Evolutionary conservation across 2,888 invertebrate genomes (phyloP), one percentile per base, ranked within the genome.

Genomic region (Germaria angustata): DNA sequence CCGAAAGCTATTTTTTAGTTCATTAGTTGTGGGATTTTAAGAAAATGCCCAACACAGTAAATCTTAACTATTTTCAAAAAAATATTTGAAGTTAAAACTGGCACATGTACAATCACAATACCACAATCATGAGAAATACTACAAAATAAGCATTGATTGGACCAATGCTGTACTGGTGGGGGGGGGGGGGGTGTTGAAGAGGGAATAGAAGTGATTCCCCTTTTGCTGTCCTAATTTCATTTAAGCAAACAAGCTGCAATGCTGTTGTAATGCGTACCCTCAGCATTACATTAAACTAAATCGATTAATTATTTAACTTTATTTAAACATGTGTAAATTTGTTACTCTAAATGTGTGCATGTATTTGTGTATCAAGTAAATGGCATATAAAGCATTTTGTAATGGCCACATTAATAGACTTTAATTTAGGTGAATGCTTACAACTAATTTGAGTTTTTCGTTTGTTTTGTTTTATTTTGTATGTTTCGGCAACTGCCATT

Each of bases 381-480:
- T 71, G 51, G 28, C 36, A 55, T 71, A 28, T 72, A 65, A 57
- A 34, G 39, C 20, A 57, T 65, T 57, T 20, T 57, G 15, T 72
- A 79, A 57, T 65, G 39, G 71, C 15, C 71, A 65, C 65, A 65
- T 65, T 79, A 71, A 79, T 72, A 39, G 71, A 32, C 22, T 49
- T 71, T 71, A 57, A 72, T 71, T 46, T 65, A 72, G 63, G 65
- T 79, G 39, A 79, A 71, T 41, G 66, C 32, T 68, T 76, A 63
- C 57, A 76, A 49, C 9, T 49, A 71, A 71, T 71, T 78, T 20
- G n/a, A n/a, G 24, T 53, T 61, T 69, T 44, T 24, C 3, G 8
- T 20, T n/a, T 28, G 41, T 17, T n/a, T 9, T 66, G 9, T 34
- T n/a, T n/a, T n/a, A n/a, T n/a, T n/a, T n/a, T n/a, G n/a, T n/a